Conservation (phyloP, 2,888 invertebrate genomes). For the Oeneis ivallda region DNA sequence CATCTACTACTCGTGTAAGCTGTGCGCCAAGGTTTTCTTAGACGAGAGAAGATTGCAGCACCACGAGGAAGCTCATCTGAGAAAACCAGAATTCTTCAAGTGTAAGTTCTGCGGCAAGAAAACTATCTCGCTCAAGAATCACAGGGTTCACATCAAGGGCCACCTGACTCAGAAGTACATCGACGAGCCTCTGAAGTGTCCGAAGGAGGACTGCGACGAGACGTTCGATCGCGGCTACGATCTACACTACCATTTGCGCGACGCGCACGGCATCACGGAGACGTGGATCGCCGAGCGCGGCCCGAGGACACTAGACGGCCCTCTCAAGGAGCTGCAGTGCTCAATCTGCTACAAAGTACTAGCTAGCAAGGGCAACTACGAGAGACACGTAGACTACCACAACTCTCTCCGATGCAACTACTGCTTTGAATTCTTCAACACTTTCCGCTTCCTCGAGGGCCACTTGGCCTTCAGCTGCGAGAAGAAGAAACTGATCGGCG, state of each 20-base stretch:
- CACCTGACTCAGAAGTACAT: slow-evolving; percentile 69
- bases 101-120: slow-evolving; percentile 77
- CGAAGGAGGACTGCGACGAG: slow-evolving; percentile 59
- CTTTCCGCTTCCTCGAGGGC: slow-evolving; percentile 70
- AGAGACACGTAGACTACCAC: slow-evolving; percentile 76
- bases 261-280: slow-evolving; percentile 66
- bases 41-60: slow-evolving; percentile 61
- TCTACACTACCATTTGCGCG: slow-evolving; percentile 70
- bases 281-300: slow-evolving; percentile 71
- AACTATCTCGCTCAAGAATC: slow-evolving; percentile 64
- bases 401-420: slow-evolving; percentile 76
- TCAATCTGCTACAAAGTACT: slow-evolving; percentile 73
- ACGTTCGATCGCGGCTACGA: slow-evolving; percentile 68
- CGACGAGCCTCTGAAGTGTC: slow-evolving; percentile 69
- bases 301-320: slow-evolving; percentile 56
- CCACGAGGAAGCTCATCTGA: slow-evolving; percentile 68
- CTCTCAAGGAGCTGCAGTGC: slow-evolving; percentile 72
- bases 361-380: slow-evolving; percentile 74
- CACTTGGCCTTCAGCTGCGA: slow-evolving; percentile 73
- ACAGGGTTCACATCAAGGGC: slow-evolving; percentile 67
- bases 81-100: slow-evolving; percentile 71
- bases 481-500: slow-evolving; percentile 69
- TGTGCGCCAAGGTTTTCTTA: slow-evolving; percentile 72
- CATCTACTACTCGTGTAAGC: slow-evolving; percentile 64
- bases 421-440: slow-evolving; percentile 74